Percentiles rank a stretch among this genome's conserved stretches.
Conservation (phyloP, 2,113 vertebrate genomes). For the Muntiacus reevesi region DNA sequence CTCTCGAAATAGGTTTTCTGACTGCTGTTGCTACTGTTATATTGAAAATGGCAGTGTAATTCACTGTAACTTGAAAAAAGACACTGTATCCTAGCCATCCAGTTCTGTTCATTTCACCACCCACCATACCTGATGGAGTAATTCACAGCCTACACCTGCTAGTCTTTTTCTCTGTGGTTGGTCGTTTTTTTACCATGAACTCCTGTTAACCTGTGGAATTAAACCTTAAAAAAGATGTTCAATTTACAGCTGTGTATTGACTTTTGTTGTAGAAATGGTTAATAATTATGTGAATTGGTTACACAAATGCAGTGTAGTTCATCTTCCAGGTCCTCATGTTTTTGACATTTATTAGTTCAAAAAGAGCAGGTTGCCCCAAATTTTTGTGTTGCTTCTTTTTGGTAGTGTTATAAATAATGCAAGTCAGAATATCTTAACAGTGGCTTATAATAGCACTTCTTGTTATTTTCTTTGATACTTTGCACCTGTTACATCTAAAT, state of each 20-base stretch:
- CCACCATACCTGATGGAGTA: neutral
- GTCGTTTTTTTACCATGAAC: neutral
- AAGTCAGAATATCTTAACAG: neutral
- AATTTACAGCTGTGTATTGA: neutral
- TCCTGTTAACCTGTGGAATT: neutral
- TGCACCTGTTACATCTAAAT: conserved; percentile 14
- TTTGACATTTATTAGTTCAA: neutral
- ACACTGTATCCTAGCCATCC: neutral
- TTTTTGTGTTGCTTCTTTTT: conserved; percentile 23
- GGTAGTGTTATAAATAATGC: neutral
- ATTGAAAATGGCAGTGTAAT: neutral
- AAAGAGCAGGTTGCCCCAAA: neutral
- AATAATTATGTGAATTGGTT: conserved; percentile 10
- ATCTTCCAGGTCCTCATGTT: neutral
- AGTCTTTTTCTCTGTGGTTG: neutral
- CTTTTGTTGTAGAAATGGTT: neutral
- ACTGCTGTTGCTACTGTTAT: neutral
- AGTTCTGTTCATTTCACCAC: neutral
- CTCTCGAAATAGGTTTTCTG: neutral
- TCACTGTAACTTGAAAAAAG: neutral
- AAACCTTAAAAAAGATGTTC: conserved; percentile 16
- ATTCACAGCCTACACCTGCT: neutral
- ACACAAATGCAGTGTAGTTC: neutral
- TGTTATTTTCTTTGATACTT: neutral
- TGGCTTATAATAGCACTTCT: neutral